These are phyloP conservation scores for Sandelia bainsii DNA, from an alignment of 2,797 vertebrate species.

Conservation along the genomic window DNA sequence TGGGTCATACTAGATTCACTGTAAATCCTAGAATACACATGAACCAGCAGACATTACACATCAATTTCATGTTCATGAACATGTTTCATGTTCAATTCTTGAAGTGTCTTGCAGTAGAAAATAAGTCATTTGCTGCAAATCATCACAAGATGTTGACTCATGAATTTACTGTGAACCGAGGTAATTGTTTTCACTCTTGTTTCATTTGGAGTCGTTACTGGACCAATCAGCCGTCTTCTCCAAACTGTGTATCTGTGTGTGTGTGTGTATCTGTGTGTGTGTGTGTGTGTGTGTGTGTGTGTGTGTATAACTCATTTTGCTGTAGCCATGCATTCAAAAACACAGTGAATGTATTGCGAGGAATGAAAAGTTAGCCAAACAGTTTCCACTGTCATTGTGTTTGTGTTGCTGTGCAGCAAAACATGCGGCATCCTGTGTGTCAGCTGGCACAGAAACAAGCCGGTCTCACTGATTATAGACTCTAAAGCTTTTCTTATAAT, in stretches of 20 bases:
- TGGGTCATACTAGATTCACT: neutral
- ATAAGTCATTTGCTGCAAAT: neutral
- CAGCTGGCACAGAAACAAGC: constrained; percentile 43
- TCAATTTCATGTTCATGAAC: constrained; percentile 26
- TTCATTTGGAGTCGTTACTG: neutral
- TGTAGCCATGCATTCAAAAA: neutral
- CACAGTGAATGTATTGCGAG: constrained; percentile 9
- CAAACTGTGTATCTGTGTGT: neutral
- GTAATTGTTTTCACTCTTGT: neutral
- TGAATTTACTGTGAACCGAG: neutral
- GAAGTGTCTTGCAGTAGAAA: neutral
- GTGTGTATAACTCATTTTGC: neutral
- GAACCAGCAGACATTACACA: constrained; percentile 1
- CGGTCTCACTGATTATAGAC: constrained; percentile 38
- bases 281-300: neutral
- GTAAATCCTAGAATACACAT: neutral
- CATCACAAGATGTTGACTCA: constrained; percentile 7
- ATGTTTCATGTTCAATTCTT: constrained; percentile 26
- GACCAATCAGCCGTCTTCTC: neutral
- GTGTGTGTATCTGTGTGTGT: neutral
- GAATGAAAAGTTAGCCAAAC: neutral
- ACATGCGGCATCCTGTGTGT: constrained; percentile 26
- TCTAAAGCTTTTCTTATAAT: constrained; percentile 40
- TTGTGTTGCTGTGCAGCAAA: constrained; percentile 41
- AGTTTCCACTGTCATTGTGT: constrained; percentile 16